Conservation (phyloP, 2,113 vertebrate genomes). For the Marcusenius ussheri region DNA sequence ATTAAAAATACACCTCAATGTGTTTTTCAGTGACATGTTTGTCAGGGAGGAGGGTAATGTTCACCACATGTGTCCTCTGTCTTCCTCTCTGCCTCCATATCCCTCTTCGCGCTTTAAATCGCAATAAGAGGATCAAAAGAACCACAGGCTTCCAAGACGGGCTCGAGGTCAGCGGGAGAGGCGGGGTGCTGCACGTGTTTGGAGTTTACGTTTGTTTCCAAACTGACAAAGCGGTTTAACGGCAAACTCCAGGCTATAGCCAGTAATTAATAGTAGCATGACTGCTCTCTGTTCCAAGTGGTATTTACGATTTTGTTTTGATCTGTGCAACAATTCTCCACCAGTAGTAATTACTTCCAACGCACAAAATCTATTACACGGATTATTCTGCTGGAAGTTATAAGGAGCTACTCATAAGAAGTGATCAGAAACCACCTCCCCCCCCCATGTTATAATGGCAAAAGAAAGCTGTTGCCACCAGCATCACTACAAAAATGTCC, state of each 20-base stretch:
- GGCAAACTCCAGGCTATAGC: constrained; percentile 29
- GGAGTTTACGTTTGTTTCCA: not conserved
- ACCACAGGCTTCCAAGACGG: constrained; percentile 33
- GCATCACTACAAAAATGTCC: not conserved
- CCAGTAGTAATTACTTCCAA: constrained; percentile 30
- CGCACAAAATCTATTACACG: constrained; percentile 17
- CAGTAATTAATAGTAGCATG: constrained; percentile 27
- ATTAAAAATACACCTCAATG: constrained; percentile 37
- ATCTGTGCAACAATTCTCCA: constrained; percentile 36
- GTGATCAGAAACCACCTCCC: not conserved
- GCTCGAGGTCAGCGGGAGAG: constrained; percentile 25
- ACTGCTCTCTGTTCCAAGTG: constrained; percentile 18
- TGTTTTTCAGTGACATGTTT: constrained; percentile 37
- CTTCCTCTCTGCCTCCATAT: not conserved
- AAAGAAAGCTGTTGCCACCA: not conserved
- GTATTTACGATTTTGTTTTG: constrained; percentile 22
- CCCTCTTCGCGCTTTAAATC: constrained; percentile 35
- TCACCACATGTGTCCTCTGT: constrained; percentile 44
- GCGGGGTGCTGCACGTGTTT: constrained; percentile 34
- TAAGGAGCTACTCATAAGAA: not conserved
- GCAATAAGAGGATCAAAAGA: constrained; percentile 43
- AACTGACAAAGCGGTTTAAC: constrained; percentile 32
- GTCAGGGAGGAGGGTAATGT: constrained; percentile 42
- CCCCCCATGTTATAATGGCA: not conserved
- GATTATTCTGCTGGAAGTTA: not conserved